Percentiles rank a stretch among this genome's conserved stretches.
These are phyloP conservation scores for Tenthredo mesomela DNA, from an alignment of 2,888 invertebrate species.

Conservation along the genomic window DNA sequence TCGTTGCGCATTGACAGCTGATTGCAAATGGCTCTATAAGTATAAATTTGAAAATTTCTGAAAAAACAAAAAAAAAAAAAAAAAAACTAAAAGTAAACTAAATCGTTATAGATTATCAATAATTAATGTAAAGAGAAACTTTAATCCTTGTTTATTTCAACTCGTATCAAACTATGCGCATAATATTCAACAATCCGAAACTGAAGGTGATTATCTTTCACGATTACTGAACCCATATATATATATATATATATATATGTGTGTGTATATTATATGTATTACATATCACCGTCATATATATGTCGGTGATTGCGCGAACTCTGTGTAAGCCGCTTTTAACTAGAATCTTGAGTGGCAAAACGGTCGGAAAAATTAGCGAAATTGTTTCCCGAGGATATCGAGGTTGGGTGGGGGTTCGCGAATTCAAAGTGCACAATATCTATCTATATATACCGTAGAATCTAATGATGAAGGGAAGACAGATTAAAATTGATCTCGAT, in stretches of 20 bases:
- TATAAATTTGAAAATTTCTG: not conserved
- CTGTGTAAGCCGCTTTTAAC: conserved; percentile 20
- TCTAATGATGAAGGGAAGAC: not conserved
- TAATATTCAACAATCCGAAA: not conserved
- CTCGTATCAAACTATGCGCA: not conserved
- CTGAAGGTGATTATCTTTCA: not conserved
- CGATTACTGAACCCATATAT: no score
- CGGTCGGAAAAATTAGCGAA: not conserved
- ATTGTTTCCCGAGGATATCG: not conserved
- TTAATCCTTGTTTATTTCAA: not conserved
- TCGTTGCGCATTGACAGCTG: not conserved
- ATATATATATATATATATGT: no score
- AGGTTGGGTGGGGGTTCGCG: not conserved
- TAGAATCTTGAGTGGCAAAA: not conserved
- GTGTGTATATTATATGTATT: no score
- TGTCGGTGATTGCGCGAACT: not conserved
- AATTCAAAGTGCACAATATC: not conserved
- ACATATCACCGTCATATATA: not conserved
- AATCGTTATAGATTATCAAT: not conserved
- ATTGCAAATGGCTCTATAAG: not conserved
- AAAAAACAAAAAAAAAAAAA: no score
- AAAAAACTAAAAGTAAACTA: not conserved
- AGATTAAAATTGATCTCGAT: not conserved
- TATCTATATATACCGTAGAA: not conserved
- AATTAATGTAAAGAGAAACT: not conserved